Conservation (phyloP, 2,888 invertebrate species). For the Apamea sordens region DNA sequence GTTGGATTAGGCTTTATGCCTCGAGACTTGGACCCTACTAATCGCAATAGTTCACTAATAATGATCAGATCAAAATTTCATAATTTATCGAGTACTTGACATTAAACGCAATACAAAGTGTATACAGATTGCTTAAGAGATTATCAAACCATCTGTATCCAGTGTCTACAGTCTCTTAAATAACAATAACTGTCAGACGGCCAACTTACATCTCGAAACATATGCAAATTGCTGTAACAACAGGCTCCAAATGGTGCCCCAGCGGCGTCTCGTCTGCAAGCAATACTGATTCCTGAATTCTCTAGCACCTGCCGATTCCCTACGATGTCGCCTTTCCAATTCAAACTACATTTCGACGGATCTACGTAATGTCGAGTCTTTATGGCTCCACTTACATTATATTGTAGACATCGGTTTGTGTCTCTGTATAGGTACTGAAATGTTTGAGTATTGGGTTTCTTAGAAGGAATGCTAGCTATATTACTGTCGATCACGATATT, state of each 20-base stretch:
- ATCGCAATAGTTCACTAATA: not conserved
- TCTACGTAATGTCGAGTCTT: constrained; percentile 58
- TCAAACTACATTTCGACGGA: constrained; percentile 77
- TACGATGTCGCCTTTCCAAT: constrained; percentile 76
- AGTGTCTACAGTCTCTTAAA: constrained; percentile 51
- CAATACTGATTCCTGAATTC: constrained; percentile 80
- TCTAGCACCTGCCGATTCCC: constrained; percentile 81
- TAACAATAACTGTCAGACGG: constrained; percentile 62
- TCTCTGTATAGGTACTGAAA: constrained; percentile 26
- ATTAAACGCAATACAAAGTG: not conserved
- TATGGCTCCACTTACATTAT: constrained; percentile 55
- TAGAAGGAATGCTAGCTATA: constrained; percentile 20
- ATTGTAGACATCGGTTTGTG: constrained; percentile 30
- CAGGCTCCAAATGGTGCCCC: constrained; percentile 76
- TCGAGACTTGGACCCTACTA: not conserved
- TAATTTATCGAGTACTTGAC: not conserved
- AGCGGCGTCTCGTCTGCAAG: constrained; percentile 74
- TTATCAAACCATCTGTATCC: constrained; percentile 13
- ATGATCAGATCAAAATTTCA: not conserved
- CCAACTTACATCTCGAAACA: constrained; percentile 64
- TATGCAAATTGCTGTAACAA: constrained; percentile 82
- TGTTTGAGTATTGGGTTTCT: constrained; percentile 33
- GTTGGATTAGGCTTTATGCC: not conserved
- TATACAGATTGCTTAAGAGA: not conserved
- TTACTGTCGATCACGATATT: not conserved